Evolutionary conservation across 1,140 invertebrate genomes (phyloP).

Genomic region (Pomacea maculata): DNA sequence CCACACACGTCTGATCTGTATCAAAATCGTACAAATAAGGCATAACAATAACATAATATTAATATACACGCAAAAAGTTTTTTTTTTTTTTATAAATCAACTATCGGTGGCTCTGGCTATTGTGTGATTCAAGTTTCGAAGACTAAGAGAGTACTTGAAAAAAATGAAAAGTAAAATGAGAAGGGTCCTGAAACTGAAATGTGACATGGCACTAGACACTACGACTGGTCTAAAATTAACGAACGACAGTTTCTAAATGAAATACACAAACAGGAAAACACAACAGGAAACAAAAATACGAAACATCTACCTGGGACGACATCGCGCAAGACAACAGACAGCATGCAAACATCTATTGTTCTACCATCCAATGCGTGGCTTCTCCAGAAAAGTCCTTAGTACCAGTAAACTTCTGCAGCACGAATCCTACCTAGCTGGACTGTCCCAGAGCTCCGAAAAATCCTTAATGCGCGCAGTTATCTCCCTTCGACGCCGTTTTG

Average conservation of each 20-base stretch:
- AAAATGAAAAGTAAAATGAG: too few species aligned
- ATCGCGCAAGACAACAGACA: conserved; percentile 9
- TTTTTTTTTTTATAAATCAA: too few species aligned
- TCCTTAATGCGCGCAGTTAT: neutral
- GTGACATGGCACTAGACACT: too few species aligned
- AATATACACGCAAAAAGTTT: too few species aligned
- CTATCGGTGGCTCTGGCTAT: too few species aligned
- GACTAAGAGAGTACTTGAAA: too few species aligned
- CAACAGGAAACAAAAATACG: neutral
- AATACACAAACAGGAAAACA: neutral
- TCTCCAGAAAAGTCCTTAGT: neutral
- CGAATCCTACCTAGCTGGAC: neutral
- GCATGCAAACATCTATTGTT: conserved; percentile 3
- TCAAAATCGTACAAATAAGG: too few species aligned
- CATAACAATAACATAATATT: too few species aligned
- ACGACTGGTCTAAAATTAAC: neutral
- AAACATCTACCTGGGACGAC: conserved; percentile 9
- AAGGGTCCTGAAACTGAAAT: too few species aligned
- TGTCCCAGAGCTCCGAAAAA: neutral
- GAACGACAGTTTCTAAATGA: neutral
- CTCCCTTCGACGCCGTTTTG: neutral
- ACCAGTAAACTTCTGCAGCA: neutral
- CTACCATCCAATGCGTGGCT: neutral
- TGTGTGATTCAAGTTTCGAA: too few species aligned
- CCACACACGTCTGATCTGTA: too few species aligned